Conservation (phyloP, 2,888 invertebrate species). For the Drosophila atripex region DNA sequence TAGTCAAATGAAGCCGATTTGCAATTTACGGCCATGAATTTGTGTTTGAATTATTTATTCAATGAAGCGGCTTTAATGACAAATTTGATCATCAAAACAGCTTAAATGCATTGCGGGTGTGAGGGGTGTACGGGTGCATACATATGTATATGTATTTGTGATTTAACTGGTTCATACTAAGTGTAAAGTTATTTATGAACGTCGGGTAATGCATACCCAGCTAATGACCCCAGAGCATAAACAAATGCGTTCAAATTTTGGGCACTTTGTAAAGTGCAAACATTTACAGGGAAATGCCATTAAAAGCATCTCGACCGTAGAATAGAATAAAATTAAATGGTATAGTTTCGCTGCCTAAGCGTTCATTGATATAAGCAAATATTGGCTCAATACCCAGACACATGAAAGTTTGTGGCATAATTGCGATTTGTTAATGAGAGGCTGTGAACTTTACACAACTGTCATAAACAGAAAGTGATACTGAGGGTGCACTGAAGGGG, state of each 20-base stretch:
- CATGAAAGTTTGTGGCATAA: slow-evolving; percentile 20
- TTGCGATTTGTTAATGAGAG: slow-evolving; percentile 45
- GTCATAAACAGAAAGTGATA: slow-evolving; percentile 33
- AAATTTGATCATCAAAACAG: slow-evolving; percentile 22
- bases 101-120: slow-evolving; percentile 19
- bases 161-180: slow-evolving; percentile 13
- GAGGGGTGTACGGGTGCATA: background rate
- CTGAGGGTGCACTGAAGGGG: background rate
- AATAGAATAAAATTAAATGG: slow-evolving; percentile 20
- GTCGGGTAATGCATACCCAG: slow-evolving; percentile 42
- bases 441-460: slow-evolving; percentile 48
- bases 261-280: slow-evolving; percentile 30
- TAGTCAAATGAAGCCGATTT: slow-evolving; percentile 38
- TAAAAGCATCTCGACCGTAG: slow-evolving; percentile 27
- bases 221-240: slow-evolving; percentile 47
- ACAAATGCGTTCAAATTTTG: slow-evolving; percentile 6
- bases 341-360: slow-evolving; percentile 34
- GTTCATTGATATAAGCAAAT: slow-evolving; percentile 54
- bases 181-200: slow-evolving; percentile 46
- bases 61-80: slow-evolving; percentile 42
- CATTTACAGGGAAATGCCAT: slow-evolving; percentile 28
- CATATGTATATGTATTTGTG: background rate
- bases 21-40: slow-evolving; percentile 19
- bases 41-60: slow-evolving; percentile 39
- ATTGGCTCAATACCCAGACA: slow-evolving; percentile 38